Evolutionary conservation across 2,797 vertebrate genomes (phyloP), one percentile per base, ranked within the genome.

Genomic region (Lagocephalus sceleratus): DNA sequence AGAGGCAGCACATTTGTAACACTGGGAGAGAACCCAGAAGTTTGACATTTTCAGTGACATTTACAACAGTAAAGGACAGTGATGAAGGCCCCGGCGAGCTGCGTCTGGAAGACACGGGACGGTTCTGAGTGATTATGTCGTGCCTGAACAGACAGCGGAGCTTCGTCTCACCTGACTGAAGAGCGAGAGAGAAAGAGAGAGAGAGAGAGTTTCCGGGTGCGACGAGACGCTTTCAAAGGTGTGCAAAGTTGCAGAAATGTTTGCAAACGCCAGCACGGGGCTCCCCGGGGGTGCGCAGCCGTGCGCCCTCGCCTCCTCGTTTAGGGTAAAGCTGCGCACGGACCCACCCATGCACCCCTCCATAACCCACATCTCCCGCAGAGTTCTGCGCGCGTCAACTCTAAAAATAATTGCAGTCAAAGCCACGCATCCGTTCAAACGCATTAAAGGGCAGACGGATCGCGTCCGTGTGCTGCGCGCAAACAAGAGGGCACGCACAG

Each of bases 401-500:
- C 32, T 35, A 12, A 12, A 35, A 35, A 35, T 14, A 35, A 44
- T 11, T 20, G 19, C 17, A 44, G 45, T 39, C 9, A 35, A 10
- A 35, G 12, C 32, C 32, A 35, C 32, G 14, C 32, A 35, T 35
- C 21, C 47, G 41, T 16, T 20, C 20, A 54, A 59, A 9, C 17
- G n/a, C 22, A 26, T 35, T 16, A 55, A 40, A 49, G 52, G 52
- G 71, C 39, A 66, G 19, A 71, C 51, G 54, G 29, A 43, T 43
- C 35, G 43, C 20, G 32, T 35, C 11, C 14, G 12, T 41, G 71
- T 78, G 61, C 60, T 38, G 25, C 17, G 47, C 29, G 70, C 76
- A 66, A 78, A 51, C 54, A 42, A 59, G 62, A 43, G n/a, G 55
- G 63, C 84, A 15, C 74, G 85, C 71, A 77, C 68, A 73, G 68